Base-by-base conservation (phyloP, 2,113 vertebrate genomes). In the Megaceryle maxima region DNA sequence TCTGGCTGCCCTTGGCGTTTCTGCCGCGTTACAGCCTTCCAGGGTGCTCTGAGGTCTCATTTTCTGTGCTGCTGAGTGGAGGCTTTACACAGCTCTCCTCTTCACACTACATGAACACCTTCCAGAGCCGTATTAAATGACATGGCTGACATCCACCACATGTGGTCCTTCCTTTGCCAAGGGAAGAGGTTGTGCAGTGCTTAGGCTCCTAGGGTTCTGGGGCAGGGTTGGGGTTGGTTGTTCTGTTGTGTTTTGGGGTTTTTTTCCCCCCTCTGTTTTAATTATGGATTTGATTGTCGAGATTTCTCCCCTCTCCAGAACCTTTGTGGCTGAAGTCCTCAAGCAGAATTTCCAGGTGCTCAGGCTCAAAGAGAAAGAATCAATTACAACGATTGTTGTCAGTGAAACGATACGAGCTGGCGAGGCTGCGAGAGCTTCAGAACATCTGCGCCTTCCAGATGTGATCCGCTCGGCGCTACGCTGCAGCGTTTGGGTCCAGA, bases 401-500 rank as follows among this genome's bases (percentile, higher is more conserved):
- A 57, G 90, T 60, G 84, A 67, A 74, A 29, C 0, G 6, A 43
- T 56, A 39, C 2, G 43, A 86, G 88, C 41, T 92, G 96, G 87
- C 73, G 4, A 6, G 60, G 69, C 90, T 78, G 81, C 59, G 4
- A 33, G 19, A 41, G 76, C 92, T 77, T 25, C 86, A 41, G 8
- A 70, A 81, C 95, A 96, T 60, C 96, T 96, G 93, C 64, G 1
- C 28, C 63, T 59, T 17, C 92, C 94, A 95, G 94, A 46, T 93
- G 94, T 63, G 94, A 63, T 68, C 19, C 0, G 2, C 88, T 91
- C 11, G 1, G 39, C 63, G 72, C 48, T n/a, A 1, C 4, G 80
- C 87, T 43, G 83, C 44, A 8, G 87, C 31, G 1, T 63, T 72
- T 31, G 33, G 90, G 57, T n/a, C 93, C 89, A 35, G n/a, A 24